A percentile compares a stretch with the other conserved stretches of the same genome.
phyloP scores from a whole-genome alignment of 2,797 vertebrate species.

The Ataeniobius toweri region DNA sequence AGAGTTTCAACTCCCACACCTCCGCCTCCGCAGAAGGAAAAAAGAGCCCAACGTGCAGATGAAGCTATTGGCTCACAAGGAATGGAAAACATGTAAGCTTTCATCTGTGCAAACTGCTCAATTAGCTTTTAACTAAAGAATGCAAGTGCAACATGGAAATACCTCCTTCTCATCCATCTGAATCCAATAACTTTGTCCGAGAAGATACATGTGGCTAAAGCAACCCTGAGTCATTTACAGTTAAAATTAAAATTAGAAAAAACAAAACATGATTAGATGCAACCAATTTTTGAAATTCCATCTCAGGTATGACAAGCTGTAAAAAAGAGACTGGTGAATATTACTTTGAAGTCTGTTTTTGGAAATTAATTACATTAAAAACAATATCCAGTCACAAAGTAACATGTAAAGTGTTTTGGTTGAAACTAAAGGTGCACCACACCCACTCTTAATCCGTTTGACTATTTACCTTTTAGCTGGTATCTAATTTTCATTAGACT shows the following conservation, averaged over 20 bases:
- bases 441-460: too few relatives aligned
- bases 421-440: too few relatives aligned
- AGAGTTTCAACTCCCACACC: slow-evolving; percentile 33
- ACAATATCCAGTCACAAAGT: too few relatives aligned
- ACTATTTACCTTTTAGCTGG: too few relatives aligned
- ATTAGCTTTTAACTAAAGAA: slow-evolving; percentile 27
- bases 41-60: slow-evolving; percentile 51
- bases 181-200: slow-evolving; percentile 22
- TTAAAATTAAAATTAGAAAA: slow-evolving; percentile 14
- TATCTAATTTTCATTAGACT: too few relatives aligned
- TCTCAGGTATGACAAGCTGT: neutral
- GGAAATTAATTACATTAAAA: neutral
- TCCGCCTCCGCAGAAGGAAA: slow-evolving; percentile 12
- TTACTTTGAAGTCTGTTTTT: neutral
- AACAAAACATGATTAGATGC: neutral
- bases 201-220: slow-evolving; percentile 45
- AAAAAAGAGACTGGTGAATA: too few relatives aligned
- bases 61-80: slow-evolving; percentile 35
- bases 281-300: neutral
- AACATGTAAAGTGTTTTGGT: too few relatives aligned
- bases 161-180: neutral
- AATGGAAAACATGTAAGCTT: slow-evolving; percentile 47
- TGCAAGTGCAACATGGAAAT: slow-evolving; percentile 21
- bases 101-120: slow-evolving; percentile 27
- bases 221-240: slow-evolving; percentile 40